These are phyloP conservation scores for Macrotus californicus DNA, from an alignment of 2,113 vertebrate genomes.

Conservation along the genomic window DNA sequence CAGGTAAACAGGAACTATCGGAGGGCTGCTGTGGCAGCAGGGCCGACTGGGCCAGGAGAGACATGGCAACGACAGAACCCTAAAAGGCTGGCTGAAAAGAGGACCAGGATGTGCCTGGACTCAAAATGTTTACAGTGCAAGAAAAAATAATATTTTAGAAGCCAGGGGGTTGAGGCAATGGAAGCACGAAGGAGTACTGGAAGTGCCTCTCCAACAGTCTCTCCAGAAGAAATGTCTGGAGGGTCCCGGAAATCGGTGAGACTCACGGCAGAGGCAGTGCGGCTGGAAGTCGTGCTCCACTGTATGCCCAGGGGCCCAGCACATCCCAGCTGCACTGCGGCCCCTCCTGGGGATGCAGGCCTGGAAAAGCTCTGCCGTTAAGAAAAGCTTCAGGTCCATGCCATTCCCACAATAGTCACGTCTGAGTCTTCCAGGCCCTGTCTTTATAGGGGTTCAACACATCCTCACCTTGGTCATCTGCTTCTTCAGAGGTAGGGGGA, in stretches of 20 bases:
- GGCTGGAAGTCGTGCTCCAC: not conserved
- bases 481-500: not conserved
- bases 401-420: accelerated
- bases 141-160: not conserved
- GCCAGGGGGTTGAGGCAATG: not conserved
- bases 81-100: accelerated
- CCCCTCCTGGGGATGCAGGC: not conserved
- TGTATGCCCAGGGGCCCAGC: not conserved
- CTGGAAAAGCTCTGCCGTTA: not conserved
- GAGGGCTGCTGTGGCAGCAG: not conserved
- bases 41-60: not conserved
- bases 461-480: not conserved
- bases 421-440: not conserved
- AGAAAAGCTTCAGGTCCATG: not conserved
- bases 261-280: not conserved
- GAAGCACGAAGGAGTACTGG: not conserved
- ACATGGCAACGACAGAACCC: not conserved
- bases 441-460: not conserved
- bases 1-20: conserved; percentile 21
- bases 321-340: not conserved
- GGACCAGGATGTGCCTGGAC: not conserved
- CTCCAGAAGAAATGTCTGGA: not conserved
- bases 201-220: not conserved
- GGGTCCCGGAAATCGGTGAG: not conserved
- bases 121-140: not conserved